Base-by-base conservation (phyloP, 2,113 vertebrate species). In the Labrus mixtus region DNA sequence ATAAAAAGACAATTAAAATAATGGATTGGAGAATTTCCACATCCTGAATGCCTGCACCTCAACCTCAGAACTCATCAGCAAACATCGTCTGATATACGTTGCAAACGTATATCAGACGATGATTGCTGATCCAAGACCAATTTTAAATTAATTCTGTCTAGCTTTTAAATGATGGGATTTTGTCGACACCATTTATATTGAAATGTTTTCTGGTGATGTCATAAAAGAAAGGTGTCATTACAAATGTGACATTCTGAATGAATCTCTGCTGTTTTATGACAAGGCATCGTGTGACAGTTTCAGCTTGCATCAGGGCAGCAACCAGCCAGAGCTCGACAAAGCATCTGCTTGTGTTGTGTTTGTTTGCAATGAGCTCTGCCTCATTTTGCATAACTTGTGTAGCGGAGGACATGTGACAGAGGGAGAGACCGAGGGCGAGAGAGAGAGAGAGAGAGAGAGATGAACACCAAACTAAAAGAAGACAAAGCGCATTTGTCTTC, bases 341-440 rank as follows among this genome's bases (percentile, higher is more conserved):
- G 92, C 87, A 63, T 82, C 79, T 82, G 87, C 90, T 93, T 94
- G 91, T 94, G 83, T 87, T 65, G 89, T 65, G 89, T 92, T 92
- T 94, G 90, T 94, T 94, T 94, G 91, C 91, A 88, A 84, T 86
- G 88, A 91, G 90, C 88, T 87, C 82, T 87, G 87, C 75, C 85
- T 91, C 70, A 66, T 89, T 94, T 93, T 94, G 92, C 94, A 94
- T 94, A 94, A 92, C 89, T 93, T 90, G 89, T 90, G 85, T 91
- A 89, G 93, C 85, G 82, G 79, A 86, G 86, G 83, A 78, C 86
- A 95, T 94, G 94, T 94, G 94, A 94, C 89, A 41, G 79, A 73
- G 86, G 69, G 86, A 90, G 80, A 84, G 81, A 78, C 67, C 8
- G 89, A 91, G 84, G 84, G 87, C 79, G 77, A 91, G 76, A 39